Evolutionary conservation across 2,113 vertebrate species (phyloP), one percentile per base, ranked within the genome.

Genomic region (Saiga tatarica): DNA sequence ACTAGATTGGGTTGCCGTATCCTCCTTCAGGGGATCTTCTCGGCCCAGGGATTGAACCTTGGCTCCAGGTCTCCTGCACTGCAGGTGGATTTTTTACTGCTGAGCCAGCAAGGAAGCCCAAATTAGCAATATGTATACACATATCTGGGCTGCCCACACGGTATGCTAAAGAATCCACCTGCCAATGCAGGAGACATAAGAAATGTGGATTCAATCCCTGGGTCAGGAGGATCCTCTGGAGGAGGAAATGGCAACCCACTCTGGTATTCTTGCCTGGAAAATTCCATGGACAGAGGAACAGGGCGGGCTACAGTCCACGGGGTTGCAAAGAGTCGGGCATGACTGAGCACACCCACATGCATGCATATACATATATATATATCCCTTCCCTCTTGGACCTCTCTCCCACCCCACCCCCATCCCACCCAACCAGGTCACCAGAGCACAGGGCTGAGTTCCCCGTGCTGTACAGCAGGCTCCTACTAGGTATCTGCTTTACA

Each of bases 271-370:
- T 74, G 36, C 36, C 21, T 74, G 71, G 21, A 74, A 74, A 39
- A 42, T 7, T 25, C 67, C 67, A 6, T 25, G 67, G 19, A 42
- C 67, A 74, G 36, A 74, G 67, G 64, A 21, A 36, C 5, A 13
- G 5, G 6, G 67, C 0, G 0, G 67, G 10, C 67, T 71, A 71
- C 10, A 23, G 67, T 71, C 19, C n/a, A 74, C 0, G 0, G 36
- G n/a, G 19, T 12, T 74, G 67, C 67, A 74, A 9, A 64, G 67
- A 39, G 67, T 39, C 1, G 2, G 67, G 21, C 36, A 25, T 25
- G 36, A 39, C 67, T 25, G 19, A 12, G 36, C 36, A 74, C 21
- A 39, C 67, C 21, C 0, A 1, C 2, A 5, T 11, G 4, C n/a
- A 23, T 39, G 67, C 33, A n/a, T 67, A n/a, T 47, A n/a, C 19